Evolutionary conservation across 2,113 vertebrate genomes (phyloP).

Genomic region (Tachuris rubrigastra): DNA sequence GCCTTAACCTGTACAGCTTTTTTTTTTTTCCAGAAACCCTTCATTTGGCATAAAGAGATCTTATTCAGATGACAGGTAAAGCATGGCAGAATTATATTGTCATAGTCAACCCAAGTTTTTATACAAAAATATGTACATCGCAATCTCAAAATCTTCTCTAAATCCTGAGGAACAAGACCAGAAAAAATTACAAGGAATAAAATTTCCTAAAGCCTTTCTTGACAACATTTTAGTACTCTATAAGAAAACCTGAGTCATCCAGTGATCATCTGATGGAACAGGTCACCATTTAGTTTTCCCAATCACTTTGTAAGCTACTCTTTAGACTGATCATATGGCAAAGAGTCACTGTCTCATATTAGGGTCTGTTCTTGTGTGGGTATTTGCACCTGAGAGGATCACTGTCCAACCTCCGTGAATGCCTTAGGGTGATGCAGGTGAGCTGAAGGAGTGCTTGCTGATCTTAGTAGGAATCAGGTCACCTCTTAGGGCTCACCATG

Average conservation of each 20-base stretch:
- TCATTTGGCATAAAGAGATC: not conserved
- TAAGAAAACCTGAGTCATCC: not conserved
- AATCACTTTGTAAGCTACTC: not conserved
- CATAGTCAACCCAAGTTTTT: not conserved
- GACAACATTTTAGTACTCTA: not conserved
- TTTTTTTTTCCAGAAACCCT: not conserved
- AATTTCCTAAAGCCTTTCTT: not conserved
- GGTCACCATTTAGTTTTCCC: not conserved
- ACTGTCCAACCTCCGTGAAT: not conserved
- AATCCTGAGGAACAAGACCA: not conserved
- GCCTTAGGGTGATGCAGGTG: not conserved
- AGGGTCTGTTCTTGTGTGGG: not conserved
- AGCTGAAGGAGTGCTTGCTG: not conserved
- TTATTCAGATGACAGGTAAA: not conserved
- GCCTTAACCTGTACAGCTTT: not conserved
- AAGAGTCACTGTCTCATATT: not conserved
- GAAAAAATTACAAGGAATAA: not conserved
- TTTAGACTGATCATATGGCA: not conserved
- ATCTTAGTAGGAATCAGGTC: not conserved
- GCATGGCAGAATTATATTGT: not conserved
- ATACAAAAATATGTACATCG: not conserved
- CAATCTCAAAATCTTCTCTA: not conserved
- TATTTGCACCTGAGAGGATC: not conserved
- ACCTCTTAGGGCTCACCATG: fast-evolving
- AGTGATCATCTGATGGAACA: not conserved